Percentiles rank a stretch among this genome's conserved stretches.
Conservation (phyloP, 2,888 invertebrate genomes). For the Epistrophe grossulariae region DNA sequence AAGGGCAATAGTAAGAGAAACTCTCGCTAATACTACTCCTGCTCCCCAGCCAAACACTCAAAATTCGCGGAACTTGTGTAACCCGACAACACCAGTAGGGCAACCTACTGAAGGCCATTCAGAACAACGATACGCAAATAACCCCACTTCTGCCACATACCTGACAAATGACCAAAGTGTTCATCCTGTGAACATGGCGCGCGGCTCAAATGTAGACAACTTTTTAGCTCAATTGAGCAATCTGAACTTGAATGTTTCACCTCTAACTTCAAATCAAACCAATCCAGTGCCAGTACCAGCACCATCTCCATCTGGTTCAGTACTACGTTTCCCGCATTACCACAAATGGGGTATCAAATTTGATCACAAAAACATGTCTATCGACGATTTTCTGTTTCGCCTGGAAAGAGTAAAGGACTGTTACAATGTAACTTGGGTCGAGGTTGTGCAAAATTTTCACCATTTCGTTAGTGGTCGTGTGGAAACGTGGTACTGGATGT, state of each 20-base stretch:
- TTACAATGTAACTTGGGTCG: neutral
- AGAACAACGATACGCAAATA: too few relatives aligned
- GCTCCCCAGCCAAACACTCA: too few relatives aligned
- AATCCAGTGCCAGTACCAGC: neutral
- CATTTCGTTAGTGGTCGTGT: neutral
- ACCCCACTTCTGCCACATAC: too few relatives aligned
- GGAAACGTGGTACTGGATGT: neutral
- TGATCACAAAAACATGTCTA: neutral
- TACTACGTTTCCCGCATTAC: neutral
- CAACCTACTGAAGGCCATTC: too few relatives aligned
- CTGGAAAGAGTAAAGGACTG: neutral
- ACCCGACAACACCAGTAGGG: too few relatives aligned
- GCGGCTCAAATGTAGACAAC: neutral
- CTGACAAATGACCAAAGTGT: neutral
- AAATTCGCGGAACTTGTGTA: too few relatives aligned
- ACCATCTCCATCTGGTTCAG: too few relatives aligned
- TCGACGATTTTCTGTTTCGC: conserved; percentile 19
- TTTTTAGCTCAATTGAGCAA: conserved; percentile 14
- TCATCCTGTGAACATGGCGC: neutral
- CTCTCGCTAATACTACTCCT: too few relatives aligned
- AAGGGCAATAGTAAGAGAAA: too few relatives aligned
- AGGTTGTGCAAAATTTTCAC: neutral
- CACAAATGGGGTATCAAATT: conserved; percentile 30
- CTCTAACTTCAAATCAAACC: neutral
- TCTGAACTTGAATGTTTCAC: neutral